phyloP scores from a whole-genome alignment of 2,888 invertebrate species.

The Mythimna loreyi region DNA sequence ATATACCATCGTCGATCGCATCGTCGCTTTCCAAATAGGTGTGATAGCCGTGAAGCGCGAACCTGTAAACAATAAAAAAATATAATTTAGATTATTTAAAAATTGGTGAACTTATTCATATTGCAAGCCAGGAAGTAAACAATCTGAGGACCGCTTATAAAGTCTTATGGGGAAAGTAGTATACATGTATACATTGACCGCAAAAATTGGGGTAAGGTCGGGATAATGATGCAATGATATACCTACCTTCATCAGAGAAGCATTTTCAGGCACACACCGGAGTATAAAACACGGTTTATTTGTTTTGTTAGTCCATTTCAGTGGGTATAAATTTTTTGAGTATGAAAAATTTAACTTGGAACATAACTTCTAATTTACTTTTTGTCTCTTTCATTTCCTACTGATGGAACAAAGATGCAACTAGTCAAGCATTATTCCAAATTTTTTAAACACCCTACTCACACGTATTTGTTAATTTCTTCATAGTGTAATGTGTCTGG shows the following conservation, averaged over 20 bases:
- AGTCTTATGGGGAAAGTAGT: background rate
- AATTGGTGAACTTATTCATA: no score
- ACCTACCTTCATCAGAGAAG: background rate
- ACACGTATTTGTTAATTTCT: slow-evolving; percentile 33
- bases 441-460: slow-evolving; percentile 20
- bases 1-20: no score
- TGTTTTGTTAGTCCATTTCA: background rate
- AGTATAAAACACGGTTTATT: background rate
- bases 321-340: background rate
- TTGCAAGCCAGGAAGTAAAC: background rate
- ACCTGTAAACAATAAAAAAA: no score
- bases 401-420: slow-evolving; percentile 23
- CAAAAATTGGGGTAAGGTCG: slow-evolving; percentile 5
- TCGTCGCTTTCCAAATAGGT: no score
- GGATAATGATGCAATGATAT: slow-evolving; percentile 16
- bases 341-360: no score
- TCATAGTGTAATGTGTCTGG: slow-evolving; percentile 33
- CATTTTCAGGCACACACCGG: no score
- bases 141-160: background rate
- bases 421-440: slow-evolving; percentile 13
- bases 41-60: no score
- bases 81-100: no score
- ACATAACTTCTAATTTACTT: background rate
- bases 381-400: background rate
- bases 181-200: slow-evolving; percentile 7